These are phyloP conservation scores for Panagrolaimus sp. DNA, from an alignment of 1,140 invertebrate genomes.

Conservation along the genomic window DNA sequence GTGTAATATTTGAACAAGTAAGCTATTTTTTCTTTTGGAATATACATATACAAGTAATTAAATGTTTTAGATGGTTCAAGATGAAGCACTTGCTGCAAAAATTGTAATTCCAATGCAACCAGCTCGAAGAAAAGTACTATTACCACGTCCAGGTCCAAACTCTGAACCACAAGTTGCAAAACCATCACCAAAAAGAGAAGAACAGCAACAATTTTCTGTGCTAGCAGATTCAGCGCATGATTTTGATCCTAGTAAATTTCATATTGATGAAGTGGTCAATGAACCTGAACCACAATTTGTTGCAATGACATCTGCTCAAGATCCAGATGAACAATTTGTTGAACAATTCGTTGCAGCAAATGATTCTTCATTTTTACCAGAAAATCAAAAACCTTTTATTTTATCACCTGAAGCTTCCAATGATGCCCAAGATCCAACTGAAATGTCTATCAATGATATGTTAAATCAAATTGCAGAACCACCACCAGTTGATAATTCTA, in stretches of 20 bases:
- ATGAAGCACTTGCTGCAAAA: background rate
- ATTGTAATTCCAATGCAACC: background rate
- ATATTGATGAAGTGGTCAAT: background rate
- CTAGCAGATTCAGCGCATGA: too few relatives aligned
- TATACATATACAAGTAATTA: background rate
- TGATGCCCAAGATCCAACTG: background rate
- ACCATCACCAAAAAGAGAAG: too few relatives aligned
- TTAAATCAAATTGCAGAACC: background rate
- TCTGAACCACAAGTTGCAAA: background rate
- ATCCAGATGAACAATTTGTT: background rate
- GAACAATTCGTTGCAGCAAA: too few relatives aligned
- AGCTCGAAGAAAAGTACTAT: background rate
- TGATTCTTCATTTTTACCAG: background rate
- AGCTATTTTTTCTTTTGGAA: slow-evolving; percentile 13
- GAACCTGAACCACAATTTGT: background rate
- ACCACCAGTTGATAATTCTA: background rate
- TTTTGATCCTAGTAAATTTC: too few relatives aligned
- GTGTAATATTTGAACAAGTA: slow-evolving; percentile 51
- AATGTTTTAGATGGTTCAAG: background rate
- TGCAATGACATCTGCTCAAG: slow-evolving; percentile 4
- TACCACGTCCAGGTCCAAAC: background rate
- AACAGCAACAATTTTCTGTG: too few relatives aligned
- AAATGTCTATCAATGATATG: background rate
- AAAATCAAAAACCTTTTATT: background rate
- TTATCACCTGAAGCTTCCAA: background rate